phyloP scores from a whole-genome alignment of 2,888 invertebrate species.

The Plutella xylostella region DNA sequence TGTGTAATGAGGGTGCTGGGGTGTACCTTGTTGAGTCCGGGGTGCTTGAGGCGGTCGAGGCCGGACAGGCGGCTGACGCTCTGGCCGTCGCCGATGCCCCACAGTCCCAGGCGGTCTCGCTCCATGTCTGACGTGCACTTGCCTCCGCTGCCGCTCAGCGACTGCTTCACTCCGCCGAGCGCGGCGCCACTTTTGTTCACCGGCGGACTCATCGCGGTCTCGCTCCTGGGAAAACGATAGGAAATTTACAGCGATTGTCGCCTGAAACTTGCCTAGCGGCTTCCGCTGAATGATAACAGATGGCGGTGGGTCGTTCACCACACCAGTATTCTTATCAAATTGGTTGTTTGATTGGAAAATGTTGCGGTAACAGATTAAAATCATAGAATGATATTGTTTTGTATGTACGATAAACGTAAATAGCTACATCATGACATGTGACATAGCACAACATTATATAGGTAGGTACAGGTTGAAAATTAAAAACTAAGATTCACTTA shows the following conservation, averaged over 20 bases:
- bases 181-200: constrained; percentile 51
- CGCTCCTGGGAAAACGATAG: constrained; percentile 64
- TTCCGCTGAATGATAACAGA: constrained; percentile 45
- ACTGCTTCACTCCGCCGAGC: constrained; percentile 41
- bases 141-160: constrained; percentile 30
- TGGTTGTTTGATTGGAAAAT: not conserved
- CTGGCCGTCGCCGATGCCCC: constrained; percentile 70
- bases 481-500: too few relatives aligned
- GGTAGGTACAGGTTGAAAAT: too few relatives aligned
- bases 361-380: too few relatives aligned
- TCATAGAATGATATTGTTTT: too few relatives aligned
- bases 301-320: constrained; percentile 45
- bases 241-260: constrained; percentile 54
- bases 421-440: too few relatives aligned
- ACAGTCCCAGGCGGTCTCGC: constrained; percentile 74
- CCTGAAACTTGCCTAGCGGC: constrained; percentile 36
- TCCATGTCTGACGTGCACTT: constrained; percentile 58
- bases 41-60: constrained; percentile 75
- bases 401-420: too few relatives aligned
- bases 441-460: too few relatives aligned
- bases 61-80: constrained; percentile 70
- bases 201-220: constrained; percentile 51
- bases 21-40: constrained; percentile 77
- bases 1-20: not conserved
- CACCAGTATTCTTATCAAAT: not conserved